Conservation (phyloP, 2,888 invertebrate genomes). For the Cephus nigrinus region DNA sequence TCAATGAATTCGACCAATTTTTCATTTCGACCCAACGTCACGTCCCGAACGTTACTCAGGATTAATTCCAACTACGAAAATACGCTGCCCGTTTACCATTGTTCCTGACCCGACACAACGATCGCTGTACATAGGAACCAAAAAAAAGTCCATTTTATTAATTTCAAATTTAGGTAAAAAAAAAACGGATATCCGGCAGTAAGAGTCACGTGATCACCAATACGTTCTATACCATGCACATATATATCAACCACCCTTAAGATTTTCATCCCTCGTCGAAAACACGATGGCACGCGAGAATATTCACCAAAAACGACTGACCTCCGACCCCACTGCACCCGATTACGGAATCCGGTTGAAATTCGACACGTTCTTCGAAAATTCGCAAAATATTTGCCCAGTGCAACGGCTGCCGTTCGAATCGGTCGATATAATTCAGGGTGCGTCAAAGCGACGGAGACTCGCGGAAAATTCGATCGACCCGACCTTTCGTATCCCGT, state of each 20-base stretch:
- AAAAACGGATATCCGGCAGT: no score
- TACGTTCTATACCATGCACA: no score
- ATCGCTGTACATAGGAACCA: no score
- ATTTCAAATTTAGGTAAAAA: no score
- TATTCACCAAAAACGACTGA: not conserved
- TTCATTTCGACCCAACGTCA: not conserved
- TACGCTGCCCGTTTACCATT: conserved; percentile 21
- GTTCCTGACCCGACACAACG: conserved; percentile 25
- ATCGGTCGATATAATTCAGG: not conserved
- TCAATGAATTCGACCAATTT: no score
- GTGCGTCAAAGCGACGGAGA: not conserved
- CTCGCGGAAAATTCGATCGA: conserved; percentile 15
- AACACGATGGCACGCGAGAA: not conserved
- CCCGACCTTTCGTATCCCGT: not conserved
- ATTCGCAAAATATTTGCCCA: not conserved
- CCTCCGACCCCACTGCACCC: no score
- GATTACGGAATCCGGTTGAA: not conserved
- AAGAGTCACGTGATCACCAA: no score
- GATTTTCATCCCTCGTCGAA: not conserved
- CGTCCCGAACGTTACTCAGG: conserved; percentile 31
- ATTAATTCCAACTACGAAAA: conserved; percentile 35
- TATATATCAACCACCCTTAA: not conserved
- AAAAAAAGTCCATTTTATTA: no score
- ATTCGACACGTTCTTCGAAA: not conserved
- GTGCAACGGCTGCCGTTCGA: not conserved